These are phyloP conservation scores for Chlorops oryzae DNA, from an alignment of 1,140 invertebrate genomes.

Conservation along the genomic window DNA sequence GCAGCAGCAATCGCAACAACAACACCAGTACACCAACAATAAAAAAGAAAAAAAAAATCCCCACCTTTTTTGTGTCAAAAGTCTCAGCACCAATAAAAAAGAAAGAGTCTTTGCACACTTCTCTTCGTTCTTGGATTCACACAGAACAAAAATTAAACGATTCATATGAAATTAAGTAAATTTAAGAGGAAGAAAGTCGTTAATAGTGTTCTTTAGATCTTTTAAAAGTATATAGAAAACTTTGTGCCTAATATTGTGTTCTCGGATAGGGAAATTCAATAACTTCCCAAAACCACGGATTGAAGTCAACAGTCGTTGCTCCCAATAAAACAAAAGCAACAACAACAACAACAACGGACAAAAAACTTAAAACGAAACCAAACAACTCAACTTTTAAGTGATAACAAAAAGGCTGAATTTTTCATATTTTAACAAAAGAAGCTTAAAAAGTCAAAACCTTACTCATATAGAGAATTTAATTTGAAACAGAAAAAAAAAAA, in stretches of 20 bases:
- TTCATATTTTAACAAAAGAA: conserved; percentile 17
- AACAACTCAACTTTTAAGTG: conserved; percentile 47
- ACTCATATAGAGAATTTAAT: conserved; percentile 22
- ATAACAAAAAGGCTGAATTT: conserved; percentile 48
- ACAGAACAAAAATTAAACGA: background rate
- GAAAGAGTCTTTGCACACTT: too few relatives aligned
- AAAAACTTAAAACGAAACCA: conserved; percentile 37
- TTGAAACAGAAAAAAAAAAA: conserved; percentile 19
- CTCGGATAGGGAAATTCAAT: background rate
- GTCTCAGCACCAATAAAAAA: background rate
- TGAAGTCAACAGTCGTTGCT: conserved; percentile 1
- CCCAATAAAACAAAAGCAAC: background rate
- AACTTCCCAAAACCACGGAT: conserved; percentile 1
- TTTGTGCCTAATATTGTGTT: conserved; percentile 13
- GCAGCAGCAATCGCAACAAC: background rate
- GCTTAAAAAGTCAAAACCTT: conserved; percentile 11
- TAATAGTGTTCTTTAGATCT: background rate
- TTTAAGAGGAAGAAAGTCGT: conserved; percentile 1
- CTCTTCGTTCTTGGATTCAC: too few relatives aligned
- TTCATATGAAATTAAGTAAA: conserved; percentile 7
- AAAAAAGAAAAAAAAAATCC: conserved; percentile 1
- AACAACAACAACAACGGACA: conserved; percentile 25
- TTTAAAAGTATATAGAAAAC: background rate
- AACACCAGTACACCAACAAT: background rate
- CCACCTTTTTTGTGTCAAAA: too few relatives aligned